phyloP scores from a whole-genome alignment of 53 echinoderm and acorn worm species.

The Temnopleurus reevesii region DNA sequence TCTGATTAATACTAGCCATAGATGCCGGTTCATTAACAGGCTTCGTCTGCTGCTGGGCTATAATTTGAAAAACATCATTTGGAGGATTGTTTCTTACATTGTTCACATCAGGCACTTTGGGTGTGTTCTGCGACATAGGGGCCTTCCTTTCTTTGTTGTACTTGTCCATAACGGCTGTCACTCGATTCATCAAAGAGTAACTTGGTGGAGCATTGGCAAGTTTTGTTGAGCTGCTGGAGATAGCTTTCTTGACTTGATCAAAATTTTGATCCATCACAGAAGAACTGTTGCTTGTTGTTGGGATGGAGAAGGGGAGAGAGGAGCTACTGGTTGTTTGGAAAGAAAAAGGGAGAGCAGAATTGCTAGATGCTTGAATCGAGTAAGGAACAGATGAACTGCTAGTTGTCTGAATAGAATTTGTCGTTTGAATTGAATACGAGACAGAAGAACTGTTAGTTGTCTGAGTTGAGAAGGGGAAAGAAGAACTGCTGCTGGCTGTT shows the following conservation, averaged over 20 bases:
- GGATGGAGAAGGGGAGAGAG: neutral
- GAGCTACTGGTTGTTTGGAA: constrained; percentile 32
- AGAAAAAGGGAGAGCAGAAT: constrained; percentile 53
- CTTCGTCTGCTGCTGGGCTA: neutral
- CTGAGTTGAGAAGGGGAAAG: too few species aligned
- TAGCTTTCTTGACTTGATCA: neutral
- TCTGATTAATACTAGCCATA: neutral
- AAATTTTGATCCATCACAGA: constrained; percentile 17
- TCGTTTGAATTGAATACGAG: too few species aligned
- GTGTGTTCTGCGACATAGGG: neutral
- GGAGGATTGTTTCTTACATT: neutral
- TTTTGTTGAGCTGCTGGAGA: neutral
- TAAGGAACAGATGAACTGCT: too few species aligned
- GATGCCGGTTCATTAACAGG: neutral
- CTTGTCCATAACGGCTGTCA: neutral
- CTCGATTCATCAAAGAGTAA: constrained; percentile 29
- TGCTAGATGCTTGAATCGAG: too few species aligned
- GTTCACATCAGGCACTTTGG: constrained; percentile 7
- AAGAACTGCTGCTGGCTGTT: too few species aligned
- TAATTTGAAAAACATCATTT: neutral
- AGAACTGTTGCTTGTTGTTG: constrained; percentile 12
- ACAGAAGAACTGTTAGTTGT: too few species aligned
- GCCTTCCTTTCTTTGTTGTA: constrained; percentile 20
- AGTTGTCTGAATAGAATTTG: too few species aligned
- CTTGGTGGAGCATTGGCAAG: constrained; percentile 18